These are phyloP conservation scores for Varanus komodoensis DNA, from an alignment of 2,113 vertebrate genomes.

Conservation along the genomic window DNA sequence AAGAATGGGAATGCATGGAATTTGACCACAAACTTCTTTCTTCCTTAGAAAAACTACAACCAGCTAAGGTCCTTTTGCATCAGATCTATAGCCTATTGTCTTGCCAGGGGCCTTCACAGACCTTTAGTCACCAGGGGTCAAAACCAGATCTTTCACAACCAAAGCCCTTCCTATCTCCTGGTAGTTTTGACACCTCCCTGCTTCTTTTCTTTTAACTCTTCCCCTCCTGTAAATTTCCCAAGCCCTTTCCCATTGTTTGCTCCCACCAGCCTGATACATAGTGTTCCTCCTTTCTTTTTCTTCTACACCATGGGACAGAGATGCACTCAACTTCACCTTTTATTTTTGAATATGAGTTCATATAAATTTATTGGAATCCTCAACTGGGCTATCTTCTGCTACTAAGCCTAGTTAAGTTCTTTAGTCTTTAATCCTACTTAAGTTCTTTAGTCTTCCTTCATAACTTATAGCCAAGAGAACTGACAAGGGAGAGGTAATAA, in stretches of 20 bases:
- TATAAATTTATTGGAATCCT: not conserved
- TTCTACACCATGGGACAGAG: not conserved
- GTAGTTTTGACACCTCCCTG: conserved; percentile 9
- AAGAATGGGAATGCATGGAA: conserved; percentile 5
- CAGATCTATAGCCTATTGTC: conserved; percentile 9
- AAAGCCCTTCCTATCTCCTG: conserved; percentile 17
- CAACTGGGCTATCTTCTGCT: not conserved
- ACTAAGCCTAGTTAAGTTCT: not conserved
- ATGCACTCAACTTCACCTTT: not conserved
- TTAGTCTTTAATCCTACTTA: not conserved
- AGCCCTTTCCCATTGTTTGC: not conserved
- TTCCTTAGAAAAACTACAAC: conserved; percentile 1
- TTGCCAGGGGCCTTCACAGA: not conserved
- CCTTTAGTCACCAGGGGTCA: conserved; percentile 16
- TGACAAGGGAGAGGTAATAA: not conserved
- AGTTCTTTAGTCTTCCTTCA: not conserved
- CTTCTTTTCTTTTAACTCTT: conserved; percentile 20
- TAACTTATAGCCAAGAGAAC: not conserved
- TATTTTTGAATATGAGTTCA: not conserved
- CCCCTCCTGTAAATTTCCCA: not conserved
- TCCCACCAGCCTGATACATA: not conserved
- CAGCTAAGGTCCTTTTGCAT: conserved; percentile 1
- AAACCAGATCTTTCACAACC: conserved; percentile 1
- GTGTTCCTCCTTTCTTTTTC: not conserved
- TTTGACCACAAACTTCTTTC: not conserved